Base-by-base conservation (phyloP, 2,888 invertebrate species). In the Gisinianus flammeolus region DNA sequence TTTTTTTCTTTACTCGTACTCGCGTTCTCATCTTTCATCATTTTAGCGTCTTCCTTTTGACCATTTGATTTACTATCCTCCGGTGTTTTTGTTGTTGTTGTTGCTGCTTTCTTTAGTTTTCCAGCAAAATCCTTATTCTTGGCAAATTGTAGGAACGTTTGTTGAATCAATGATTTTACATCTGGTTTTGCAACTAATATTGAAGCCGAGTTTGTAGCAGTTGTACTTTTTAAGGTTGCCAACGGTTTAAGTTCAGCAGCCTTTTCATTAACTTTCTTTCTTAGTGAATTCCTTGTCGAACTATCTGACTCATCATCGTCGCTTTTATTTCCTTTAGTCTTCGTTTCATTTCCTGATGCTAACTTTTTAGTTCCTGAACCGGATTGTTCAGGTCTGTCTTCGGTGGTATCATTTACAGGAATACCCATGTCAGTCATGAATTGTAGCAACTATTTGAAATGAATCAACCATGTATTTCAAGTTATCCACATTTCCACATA, bases 101-200 rank as follows among this genome's bases (percentile, higher is more conserved):
- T 33, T 70, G 70, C 24, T 24, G 22, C 26, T 62, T 26, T 62
- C 62, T 62, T 62, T 28, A 62, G 26, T 24, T 62, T 62, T 6
- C 62, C 62, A n/a, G n/a, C n/a, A 44, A 44, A 44, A 6, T 44
- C 44, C 19, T 44, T 44, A 1, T 44, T 44, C 26, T 62, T 62
- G 26, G 62, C 28, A 62, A 62, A 35, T 68, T 68, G 22, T 31
- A 33, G 68, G 33, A 68, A 68, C 22, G 44, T 28, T 52, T 70
- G 44, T 54, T 70, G 28, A n/a, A 70, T 70, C 12, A 70, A 35
- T 0, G 24, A 52, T 44, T 70, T 70, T 24, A 62, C 12, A 28
- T 28, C 62, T 26, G 62, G 62, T 26, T 62, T 62, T 1, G 8
- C 62, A 24, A 5, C 35, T 12, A 6, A 44, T 1, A 22, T 58